Evolutionary conservation across 2,888 invertebrate genomes (phyloP).

Genomic region (Microdon myrmicae): DNA sequence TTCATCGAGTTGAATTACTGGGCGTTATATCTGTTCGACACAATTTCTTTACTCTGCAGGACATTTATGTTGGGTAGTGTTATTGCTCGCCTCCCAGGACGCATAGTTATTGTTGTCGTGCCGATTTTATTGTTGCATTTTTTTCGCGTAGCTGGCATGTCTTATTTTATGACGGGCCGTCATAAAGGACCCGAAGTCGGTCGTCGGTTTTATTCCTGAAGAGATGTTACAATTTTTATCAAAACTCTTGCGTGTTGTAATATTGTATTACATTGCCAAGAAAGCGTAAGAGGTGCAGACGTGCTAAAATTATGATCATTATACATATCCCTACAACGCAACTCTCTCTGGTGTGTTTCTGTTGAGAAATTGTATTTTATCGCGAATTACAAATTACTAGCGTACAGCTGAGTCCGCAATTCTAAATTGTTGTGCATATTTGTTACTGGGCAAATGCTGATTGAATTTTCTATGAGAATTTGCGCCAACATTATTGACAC

Average conservation of each 20-base stretch:
- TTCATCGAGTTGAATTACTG: conserved; percentile 42
- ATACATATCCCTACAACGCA: too few species aligned
- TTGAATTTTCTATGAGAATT: not conserved
- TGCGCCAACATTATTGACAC: conserved; percentile 17
- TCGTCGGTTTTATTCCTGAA: conserved; percentile 3
- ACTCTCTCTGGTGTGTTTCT: too few species aligned
- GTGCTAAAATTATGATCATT: conserved; percentile 50
- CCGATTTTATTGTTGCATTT: conserved; percentile 47
- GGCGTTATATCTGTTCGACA: conserved; percentile 23
- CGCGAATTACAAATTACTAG: too few species aligned
- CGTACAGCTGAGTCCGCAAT: conserved; percentile 46
- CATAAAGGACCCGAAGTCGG: conserved; percentile 32
- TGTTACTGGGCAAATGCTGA: conserved; percentile 5
- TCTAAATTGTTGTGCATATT: conserved; percentile 32
- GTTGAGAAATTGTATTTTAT: too few species aligned
- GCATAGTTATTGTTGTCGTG: conserved; percentile 30
- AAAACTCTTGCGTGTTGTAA: conserved; percentile 49
- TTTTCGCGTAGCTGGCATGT: too few species aligned
- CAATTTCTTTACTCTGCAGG: not conserved
- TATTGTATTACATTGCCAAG: conserved; percentile 32
- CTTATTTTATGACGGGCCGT: conserved; percentile 33
- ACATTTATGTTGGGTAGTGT: not conserved
- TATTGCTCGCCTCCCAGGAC: conserved; percentile 22
- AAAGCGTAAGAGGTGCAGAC: conserved; percentile 17
- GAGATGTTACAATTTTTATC: conserved; percentile 36